Percentiles rank a stretch among this genome's conserved stretches.
Conservation (phyloP, 2,113 vertebrate species). For the Porphyrio hochstetteri region DNA sequence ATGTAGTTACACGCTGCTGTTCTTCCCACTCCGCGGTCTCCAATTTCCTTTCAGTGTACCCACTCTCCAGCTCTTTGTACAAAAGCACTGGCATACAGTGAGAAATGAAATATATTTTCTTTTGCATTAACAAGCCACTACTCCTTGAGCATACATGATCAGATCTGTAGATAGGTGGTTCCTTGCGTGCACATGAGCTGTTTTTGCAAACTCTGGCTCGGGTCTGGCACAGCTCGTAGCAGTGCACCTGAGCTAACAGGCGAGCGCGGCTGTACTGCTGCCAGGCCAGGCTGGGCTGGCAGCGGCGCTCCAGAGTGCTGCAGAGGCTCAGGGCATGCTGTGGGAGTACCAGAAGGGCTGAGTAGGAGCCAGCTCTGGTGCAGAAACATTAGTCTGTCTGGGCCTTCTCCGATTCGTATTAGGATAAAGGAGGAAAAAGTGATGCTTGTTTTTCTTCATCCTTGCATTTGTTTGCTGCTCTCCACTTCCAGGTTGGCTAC, state of each 20-base stretch:
- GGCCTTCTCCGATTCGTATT: background rate
- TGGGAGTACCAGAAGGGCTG: too few relatives aligned
- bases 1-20: background rate
- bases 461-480: background rate
- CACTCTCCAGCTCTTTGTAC: background rate
- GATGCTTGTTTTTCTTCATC: background rate
- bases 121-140: background rate
- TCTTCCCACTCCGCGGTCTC: background rate
- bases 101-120: background rate
- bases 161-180: background rate
- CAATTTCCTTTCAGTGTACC: background rate
- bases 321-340: accelerated
- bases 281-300: background rate
- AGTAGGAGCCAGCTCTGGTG: background rate
- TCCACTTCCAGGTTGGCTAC: background rate
- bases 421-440: background rate
- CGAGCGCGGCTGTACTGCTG: background rate
- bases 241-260: background rate
- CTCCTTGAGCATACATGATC: background rate
- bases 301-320: background rate
- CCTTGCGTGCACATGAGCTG: accelerated
- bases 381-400: background rate
- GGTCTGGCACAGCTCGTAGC: background rate
- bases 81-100: background rate
- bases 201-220: background rate